These are phyloP conservation scores for Cryptus viduatorius DNA, from an alignment of 2,888 invertebrate species.

Conservation along the genomic window DNA sequence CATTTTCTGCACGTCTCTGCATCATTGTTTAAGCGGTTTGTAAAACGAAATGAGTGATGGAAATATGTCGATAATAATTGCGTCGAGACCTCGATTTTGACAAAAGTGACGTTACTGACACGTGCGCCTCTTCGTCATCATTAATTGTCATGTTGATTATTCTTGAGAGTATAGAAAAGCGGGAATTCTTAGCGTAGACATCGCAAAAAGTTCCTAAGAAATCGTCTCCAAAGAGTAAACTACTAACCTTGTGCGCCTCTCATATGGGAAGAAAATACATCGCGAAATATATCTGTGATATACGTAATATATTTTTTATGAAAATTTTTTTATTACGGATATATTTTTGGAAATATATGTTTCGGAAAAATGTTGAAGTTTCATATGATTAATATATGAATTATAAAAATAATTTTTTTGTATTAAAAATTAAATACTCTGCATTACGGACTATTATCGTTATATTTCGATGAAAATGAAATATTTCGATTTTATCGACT, in stretches of 20 bases:
- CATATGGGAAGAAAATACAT: too few species aligned
- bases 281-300: too few species aligned
- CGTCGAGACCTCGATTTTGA: constrained; percentile 56
- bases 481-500: too few species aligned
- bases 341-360: too few species aligned
- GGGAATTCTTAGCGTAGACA: constrained; percentile 10
- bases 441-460: too few species aligned
- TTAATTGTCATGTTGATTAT: constrained; percentile 40
- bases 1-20: constrained; percentile 20
- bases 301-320: too few species aligned
- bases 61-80: constrained; percentile 18
- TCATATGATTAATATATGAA: too few species aligned
- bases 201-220: not conserved
- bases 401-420: too few species aligned
- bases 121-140: constrained; percentile 6
- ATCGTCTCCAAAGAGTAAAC: not conserved
- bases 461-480: too few species aligned
- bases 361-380: too few species aligned
- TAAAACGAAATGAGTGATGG: constrained; percentile 14
- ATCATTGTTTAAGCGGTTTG: not conserved
- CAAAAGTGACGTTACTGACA: constrained; percentile 36
- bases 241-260: not conserved
- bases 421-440: too few species aligned
- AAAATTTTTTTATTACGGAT: too few species aligned
- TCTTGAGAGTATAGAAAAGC: constrained; percentile 24